Evolutionary conservation across 2,797 vertebrate genomes (phyloP).

Genomic region (Malacoctenus gilli): DNA sequence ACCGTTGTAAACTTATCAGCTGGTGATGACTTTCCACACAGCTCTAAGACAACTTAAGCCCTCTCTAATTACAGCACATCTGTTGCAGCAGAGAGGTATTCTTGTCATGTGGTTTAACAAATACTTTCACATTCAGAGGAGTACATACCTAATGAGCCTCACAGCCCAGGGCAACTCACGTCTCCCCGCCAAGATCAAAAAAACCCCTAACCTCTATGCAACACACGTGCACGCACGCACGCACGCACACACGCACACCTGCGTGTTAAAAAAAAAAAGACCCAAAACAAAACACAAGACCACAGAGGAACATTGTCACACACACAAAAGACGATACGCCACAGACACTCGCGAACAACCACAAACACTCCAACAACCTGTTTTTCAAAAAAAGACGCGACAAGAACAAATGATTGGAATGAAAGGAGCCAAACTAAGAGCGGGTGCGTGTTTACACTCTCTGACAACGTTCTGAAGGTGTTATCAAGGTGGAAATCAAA

Average conservation of each 20-base stretch:
- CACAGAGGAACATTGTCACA: slow-evolving; percentile 40
- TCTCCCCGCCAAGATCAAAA: slow-evolving; percentile 82
- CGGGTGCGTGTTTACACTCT: slow-evolving; percentile 73
- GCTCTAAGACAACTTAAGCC: slow-evolving; percentile 86
- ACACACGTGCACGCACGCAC: slow-evolving; percentile 41
- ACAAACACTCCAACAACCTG: slow-evolving; percentile 70
- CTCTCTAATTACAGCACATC: slow-evolving; percentile 87
- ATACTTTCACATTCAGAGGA: slow-evolving; percentile 84
- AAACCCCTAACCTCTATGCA: slow-evolving; percentile 69
- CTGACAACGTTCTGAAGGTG: slow-evolving; percentile 77
- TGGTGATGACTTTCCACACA: slow-evolving; percentile 80
- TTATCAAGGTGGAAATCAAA: slow-evolving; percentile 82
- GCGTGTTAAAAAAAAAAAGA: slow-evolving; percentile 19
- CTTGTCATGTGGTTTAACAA: slow-evolving; percentile 85
- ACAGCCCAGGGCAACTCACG: slow-evolving; percentile 80
- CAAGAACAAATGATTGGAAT: slow-evolving; percentile 79
- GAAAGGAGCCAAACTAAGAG: slow-evolving; percentile 76
- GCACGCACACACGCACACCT: slow-evolving; percentile 39
- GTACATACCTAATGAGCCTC: slow-evolving; percentile 83
- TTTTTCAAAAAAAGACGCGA: slow-evolving; percentile 75
- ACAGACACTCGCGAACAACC: slow-evolving; percentile 22
- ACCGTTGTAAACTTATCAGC: slow-evolving; percentile 82
- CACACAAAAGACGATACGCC: slow-evolving; percentile 36
- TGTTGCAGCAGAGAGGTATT: slow-evolving; percentile 84
- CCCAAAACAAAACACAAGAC: slow-evolving; percentile 5